phyloP scores from a whole-genome alignment of 2,888 invertebrate species.

The Mamestra brassicae region DNA sequence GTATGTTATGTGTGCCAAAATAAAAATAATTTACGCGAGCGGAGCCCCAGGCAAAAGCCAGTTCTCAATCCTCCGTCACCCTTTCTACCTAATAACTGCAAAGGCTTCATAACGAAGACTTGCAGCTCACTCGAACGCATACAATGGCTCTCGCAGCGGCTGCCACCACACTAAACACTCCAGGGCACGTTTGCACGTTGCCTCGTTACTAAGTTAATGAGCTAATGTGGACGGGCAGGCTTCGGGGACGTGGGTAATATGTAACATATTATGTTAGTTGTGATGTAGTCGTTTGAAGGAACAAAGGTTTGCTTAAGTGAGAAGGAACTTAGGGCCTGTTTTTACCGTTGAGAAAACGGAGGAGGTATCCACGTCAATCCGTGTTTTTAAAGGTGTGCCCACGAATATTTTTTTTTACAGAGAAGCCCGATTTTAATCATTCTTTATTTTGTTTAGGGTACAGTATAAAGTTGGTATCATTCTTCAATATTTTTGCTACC shows the following conservation, averaged over 20 bases:
- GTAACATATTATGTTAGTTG: not conserved
- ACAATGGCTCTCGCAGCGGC: constrained; percentile 16
- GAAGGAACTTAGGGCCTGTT: not conserved
- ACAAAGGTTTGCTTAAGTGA: not conserved
- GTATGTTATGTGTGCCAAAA: no score
- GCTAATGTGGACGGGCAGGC: constrained; percentile 34
- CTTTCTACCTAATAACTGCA: constrained; percentile 6
- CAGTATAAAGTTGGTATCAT: no score
- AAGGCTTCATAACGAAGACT: constrained; percentile 14
- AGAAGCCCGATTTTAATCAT: no score
- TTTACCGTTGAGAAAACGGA: not conserved
- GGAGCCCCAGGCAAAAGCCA: not conserved
- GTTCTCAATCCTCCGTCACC: not conserved
- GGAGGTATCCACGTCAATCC: no score
- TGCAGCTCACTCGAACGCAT: constrained; percentile 16
- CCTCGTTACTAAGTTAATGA: constrained; percentile 42
- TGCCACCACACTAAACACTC: constrained; percentile 24
- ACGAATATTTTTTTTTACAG: no score
- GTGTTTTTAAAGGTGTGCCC: no score
- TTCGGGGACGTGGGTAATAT: not conserved
- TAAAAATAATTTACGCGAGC: no score
- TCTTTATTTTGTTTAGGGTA: no score
- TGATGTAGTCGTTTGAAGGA: not conserved
- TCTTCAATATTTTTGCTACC: no score
- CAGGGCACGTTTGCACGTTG: constrained; percentile 36